Percentiles rank a stretch among this genome's conserved stretches.
Conservation (phyloP, 1,140 invertebrate genomes). For the Piezodorus guildinii region DNA sequence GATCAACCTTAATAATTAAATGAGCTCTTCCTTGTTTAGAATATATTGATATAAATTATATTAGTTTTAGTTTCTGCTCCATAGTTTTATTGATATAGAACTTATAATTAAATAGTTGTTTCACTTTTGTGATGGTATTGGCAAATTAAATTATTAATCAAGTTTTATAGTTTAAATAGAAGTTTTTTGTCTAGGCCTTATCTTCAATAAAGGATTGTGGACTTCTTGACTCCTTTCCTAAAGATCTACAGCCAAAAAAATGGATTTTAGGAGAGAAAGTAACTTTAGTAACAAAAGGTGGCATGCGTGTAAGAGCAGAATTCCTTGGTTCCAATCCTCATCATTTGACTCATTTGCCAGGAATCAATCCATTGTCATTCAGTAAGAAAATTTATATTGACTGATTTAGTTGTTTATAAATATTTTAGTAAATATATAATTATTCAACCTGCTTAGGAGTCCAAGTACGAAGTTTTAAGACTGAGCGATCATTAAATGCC, state of each 20-base stretch:
- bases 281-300: conserved; percentile 1
- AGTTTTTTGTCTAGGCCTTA: conserved; percentile 8
- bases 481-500: conserved; percentile 25
- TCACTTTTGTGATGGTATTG: too few relatives aligned
- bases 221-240: conserved; percentile 4
- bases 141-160: too few relatives aligned
- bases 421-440: too few relatives aligned
- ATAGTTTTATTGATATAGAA: too few relatives aligned
- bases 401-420: not conserved
- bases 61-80: too few relatives aligned
- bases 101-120: too few relatives aligned
- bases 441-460: conserved; percentile 18
- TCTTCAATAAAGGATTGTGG: not conserved
- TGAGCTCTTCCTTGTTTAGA: too few relatives aligned
- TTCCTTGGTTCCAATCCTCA: not conserved
- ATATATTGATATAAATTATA: too few relatives aligned
- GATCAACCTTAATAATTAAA: too few relatives aligned
- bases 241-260: conserved; percentile 1
- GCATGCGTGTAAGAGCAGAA: conserved; percentile 7
- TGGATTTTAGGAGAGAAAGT: conserved; percentile 14
- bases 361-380: not conserved
- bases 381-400: not conserved
- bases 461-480: conserved; percentile 27
- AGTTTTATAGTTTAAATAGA: not conserved
- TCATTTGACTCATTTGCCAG: not conserved